Conservation (phyloP, 1,140 invertebrate species). For the Grapholita molesta region DNA sequence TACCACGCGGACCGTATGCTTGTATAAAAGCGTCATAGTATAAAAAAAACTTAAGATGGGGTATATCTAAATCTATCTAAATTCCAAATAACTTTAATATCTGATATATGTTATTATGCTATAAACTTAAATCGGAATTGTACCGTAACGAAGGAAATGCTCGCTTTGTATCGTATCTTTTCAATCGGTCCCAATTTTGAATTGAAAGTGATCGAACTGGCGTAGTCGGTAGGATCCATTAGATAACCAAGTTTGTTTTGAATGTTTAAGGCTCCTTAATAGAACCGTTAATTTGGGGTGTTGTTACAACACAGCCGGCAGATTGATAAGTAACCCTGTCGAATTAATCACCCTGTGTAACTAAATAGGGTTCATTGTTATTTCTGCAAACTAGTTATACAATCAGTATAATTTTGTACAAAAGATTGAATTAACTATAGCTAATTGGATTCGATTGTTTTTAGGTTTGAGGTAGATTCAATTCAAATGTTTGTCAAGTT, state of each 20-base stretch:
- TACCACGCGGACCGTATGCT: no score
- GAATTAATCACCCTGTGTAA: background rate
- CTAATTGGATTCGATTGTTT: background rate
- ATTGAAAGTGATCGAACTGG: background rate
- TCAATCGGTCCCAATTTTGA: no score
- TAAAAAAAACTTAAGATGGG: no score
- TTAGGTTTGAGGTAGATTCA: background rate
- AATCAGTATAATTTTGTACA: background rate
- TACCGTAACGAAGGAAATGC: no score
- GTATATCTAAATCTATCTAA: no score
- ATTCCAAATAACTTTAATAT: no score
- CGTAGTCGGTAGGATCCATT: background rate
- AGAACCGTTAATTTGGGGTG: background rate
- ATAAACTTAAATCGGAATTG: no score
- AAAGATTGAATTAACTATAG: background rate
- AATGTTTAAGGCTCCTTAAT: background rate
- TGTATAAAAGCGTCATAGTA: no score
- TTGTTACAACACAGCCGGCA: background rate
- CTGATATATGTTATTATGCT: no score
- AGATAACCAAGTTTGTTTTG: background rate
- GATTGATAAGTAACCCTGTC: background rate
- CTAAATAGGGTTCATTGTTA: background rate
- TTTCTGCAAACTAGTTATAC: background rate
- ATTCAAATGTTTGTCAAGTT: background rate
- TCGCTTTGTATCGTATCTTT: no score